Base-by-base conservation (phyloP, 2,888 invertebrate species). In the Plagiodera versicolora region DNA sequence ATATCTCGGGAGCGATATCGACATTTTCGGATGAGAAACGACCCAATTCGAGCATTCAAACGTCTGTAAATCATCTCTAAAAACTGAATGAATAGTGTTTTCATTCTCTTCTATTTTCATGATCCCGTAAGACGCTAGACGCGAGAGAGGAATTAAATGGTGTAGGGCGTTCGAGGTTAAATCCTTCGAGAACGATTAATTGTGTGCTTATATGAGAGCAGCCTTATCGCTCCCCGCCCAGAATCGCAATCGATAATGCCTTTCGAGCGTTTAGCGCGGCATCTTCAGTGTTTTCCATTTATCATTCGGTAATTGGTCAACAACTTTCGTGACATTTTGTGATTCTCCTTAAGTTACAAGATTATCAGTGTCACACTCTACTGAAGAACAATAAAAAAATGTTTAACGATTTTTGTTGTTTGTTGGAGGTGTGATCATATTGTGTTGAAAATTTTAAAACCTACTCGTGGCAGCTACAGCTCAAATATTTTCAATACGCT, bases 91-190 rank as follows among this genome's bases (percentile, higher is more conserved):
- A 24, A 52, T 19, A 19, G 35, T 52, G 35, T 51, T 51, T 52
- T 39, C 39, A 16, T 32, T 20, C 18, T 39, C 18, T 52, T 52
- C 20, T 39, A 52, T 39, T 39, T 52, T 52, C 39, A 52, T 52
- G 39, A 39, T 52, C 52, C 10, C n/a, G 52, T 39, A 19, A 52
- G 32, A 52, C 52, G 35, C 18, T 20, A n/a, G 35, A 52, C 20
- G 20, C 39, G 18, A 39, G 32, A 52, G 18, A 52, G 39, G 19
- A 52, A 52, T 52, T 52, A 52, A 52, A 39, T 39, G 52, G 52
- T 39, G 19, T 18, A 19, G 20, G 52, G 35, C 32, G 18, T 39
- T 39, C 18, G 19, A 20, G 39, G 52, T 52, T n/a, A 19, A 52
- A 52, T 20, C 52, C 52, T 19, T 20, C 52, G 52, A 39, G 52